Evolutionary conservation across 2,797 vertebrate genomes (phyloP).

Genomic region (Gobionotothen gibberifrons): DNA sequence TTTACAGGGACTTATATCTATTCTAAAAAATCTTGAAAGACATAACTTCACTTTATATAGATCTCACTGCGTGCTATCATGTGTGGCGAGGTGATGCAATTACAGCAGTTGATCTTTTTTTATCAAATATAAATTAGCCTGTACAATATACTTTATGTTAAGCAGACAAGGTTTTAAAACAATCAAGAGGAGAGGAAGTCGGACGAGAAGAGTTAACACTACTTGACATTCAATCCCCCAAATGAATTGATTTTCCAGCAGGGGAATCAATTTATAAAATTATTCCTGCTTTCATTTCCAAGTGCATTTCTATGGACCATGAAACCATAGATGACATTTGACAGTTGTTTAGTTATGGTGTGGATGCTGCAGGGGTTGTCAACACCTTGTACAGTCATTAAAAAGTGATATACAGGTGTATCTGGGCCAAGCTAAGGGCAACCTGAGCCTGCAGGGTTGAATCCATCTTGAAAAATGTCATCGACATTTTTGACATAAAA

Average conservation of each 20-base stretch:
- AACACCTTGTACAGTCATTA: background rate
- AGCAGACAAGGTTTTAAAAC: slow-evolving; percentile 79
- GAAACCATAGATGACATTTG: background rate
- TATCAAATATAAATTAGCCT: slow-evolving; percentile 3
- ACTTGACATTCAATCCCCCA: background rate
- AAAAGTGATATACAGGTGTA: background rate
- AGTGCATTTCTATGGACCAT: background rate
- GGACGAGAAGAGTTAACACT: background rate
- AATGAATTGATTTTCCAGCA: slow-evolving; percentile 5
- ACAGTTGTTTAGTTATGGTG: background rate
- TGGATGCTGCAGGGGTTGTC: background rate
- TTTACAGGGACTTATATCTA: background rate
- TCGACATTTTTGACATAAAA: background rate
- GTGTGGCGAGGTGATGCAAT: background rate
- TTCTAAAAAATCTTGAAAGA: background rate
- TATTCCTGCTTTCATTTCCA: background rate
- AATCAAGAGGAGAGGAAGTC: background rate
- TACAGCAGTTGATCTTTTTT: background rate
- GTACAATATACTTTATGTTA: slow-evolving; percentile 20
- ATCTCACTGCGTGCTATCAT: background rate
- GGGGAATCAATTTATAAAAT: background rate
- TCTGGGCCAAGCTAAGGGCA: background rate
- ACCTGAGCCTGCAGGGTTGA: background rate
- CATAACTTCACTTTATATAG: background rate
- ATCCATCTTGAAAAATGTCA: background rate